phyloP scores from a whole-genome alignment of 2,113 vertebrate genomes.

The Columba janthina region DNA sequence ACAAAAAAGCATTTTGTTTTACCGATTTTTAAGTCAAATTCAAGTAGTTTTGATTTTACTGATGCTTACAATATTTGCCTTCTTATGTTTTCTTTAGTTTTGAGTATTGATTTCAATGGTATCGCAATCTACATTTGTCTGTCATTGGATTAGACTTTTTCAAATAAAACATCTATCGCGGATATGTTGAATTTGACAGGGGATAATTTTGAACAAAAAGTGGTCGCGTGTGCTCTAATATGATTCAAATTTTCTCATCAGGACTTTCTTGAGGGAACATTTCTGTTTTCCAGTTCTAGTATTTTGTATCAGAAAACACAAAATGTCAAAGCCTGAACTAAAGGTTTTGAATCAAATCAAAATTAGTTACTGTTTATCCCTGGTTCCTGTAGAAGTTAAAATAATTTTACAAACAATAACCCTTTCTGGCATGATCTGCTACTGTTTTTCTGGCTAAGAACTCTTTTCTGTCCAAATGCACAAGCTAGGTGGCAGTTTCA shows the following conservation, averaged over 20 bases:
- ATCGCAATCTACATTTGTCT: not conserved
- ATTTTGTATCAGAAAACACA: not conserved
- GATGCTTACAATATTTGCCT: slow-evolving; percentile 3
- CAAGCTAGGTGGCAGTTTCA: not conserved
- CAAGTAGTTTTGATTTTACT: not conserved
- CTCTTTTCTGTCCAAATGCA: not conserved
- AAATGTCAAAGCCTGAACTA: not conserved
- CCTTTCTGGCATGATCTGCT: not conserved
- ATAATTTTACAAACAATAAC: not conserved
- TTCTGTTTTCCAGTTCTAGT: not conserved
- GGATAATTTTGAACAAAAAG: not conserved
- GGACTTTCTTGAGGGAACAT: not conserved
- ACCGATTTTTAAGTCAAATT: not conserved
- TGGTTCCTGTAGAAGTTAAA: not conserved
- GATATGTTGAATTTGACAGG: not conserved
- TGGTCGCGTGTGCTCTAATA: not conserved
- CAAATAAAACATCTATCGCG: not conserved
- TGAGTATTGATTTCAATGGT: not conserved
- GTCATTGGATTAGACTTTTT: not conserved
- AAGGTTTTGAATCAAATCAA: not conserved
- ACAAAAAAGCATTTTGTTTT: not conserved
- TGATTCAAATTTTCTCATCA: not conserved
- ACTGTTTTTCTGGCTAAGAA: not conserved
- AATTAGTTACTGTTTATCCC: not conserved
- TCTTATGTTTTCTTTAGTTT: not conserved